Evolutionary conservation across 2,797 vertebrate genomes (phyloP).

Genomic region (Melanotaenia nigrans): DNA sequence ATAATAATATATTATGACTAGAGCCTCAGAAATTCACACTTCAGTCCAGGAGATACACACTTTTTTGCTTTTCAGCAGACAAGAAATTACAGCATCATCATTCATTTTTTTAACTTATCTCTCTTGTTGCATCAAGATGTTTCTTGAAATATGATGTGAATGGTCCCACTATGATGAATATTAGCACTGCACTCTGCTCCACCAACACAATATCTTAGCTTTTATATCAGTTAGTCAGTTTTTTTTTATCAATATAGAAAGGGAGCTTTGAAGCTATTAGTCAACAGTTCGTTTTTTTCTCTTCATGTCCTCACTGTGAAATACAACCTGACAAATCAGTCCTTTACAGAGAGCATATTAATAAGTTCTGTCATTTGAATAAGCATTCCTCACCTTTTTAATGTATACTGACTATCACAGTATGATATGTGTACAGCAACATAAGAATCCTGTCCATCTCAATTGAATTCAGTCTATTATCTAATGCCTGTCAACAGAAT

Average conservation of each 20-base stretch:
- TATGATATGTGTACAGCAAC: background rate
- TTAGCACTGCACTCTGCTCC: too few species aligned
- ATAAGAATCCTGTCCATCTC: background rate
- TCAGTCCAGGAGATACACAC: too few species aligned
- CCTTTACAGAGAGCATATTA: background rate
- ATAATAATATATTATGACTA: too few species aligned
- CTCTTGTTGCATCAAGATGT: too few species aligned
- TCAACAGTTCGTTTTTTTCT: constrained; percentile 29
- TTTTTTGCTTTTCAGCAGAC: too few species aligned
- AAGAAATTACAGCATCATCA: too few species aligned
- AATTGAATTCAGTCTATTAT: constrained; percentile 20
- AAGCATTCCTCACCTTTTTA: background rate
- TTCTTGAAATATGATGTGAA: too few species aligned
- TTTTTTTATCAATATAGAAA: constrained; percentile 30
- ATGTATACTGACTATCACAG: constrained; percentile 1
- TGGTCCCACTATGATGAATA: too few species aligned
- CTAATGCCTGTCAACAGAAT: constrained; percentile 2
- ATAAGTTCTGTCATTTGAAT: constrained; percentile 12
- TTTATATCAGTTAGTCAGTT: constrained; percentile 23
- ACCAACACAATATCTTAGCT: too few species aligned
- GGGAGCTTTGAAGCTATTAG: constrained; percentile 18
- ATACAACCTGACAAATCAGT: constrained; percentile 1
- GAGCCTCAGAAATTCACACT: too few species aligned
- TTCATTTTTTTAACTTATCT: too few species aligned
- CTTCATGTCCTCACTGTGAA: too few species aligned